Base-by-base conservation (phyloP, 2,113 vertebrate species). In the Phylloscopus trochilus region DNA sequence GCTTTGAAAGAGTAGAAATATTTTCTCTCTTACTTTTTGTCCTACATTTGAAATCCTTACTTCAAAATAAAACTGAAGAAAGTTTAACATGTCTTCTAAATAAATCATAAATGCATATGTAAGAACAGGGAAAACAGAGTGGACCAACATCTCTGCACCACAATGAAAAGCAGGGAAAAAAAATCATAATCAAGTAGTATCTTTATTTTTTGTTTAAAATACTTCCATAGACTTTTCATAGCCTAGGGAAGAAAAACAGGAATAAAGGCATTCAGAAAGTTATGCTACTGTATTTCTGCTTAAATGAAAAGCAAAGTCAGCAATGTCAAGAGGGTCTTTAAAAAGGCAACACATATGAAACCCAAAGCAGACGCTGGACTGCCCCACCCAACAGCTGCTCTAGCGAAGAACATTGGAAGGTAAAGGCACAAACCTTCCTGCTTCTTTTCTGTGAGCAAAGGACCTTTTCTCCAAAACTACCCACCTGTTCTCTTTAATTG, bases 331-430 rank as follows among this genome's bases (percentile, higher is more conserved):
- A 94, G 83, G 87, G 95, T 87, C 49, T 94, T 72, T 47, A 58
- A 94, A 90, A 59, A 97, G 60, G 37, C 73, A 88, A 93, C 72
- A 39, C 69, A 44, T 79, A n/a, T 20, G 77, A 95, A 93, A 94
- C 92, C 85, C 92, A 73, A 95, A 94, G 94, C 91, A 95, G 93
- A 80, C 31, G 10, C 44, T 47, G 78, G 93, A 81, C 89, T 97
- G 97, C 97, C 97, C 97, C 97, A 98, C 98, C 97, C 98, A 97
- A 86, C 15, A 86, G 90, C 92, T 27, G 59, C 90, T 96, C 89
- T 43, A 56, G 96, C 73, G 0, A 87, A 93, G 95, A 95, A 70
- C 30, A 80, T 33, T 8, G 82, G 62, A 89, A 94, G 90, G 84
- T 76, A 91, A 93, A 95, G 74, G 70, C 78, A 97, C 44, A 95